phyloP scores from a whole-genome alignment of 2,113 vertebrate species.

The Halichoerus grypus region DNA sequence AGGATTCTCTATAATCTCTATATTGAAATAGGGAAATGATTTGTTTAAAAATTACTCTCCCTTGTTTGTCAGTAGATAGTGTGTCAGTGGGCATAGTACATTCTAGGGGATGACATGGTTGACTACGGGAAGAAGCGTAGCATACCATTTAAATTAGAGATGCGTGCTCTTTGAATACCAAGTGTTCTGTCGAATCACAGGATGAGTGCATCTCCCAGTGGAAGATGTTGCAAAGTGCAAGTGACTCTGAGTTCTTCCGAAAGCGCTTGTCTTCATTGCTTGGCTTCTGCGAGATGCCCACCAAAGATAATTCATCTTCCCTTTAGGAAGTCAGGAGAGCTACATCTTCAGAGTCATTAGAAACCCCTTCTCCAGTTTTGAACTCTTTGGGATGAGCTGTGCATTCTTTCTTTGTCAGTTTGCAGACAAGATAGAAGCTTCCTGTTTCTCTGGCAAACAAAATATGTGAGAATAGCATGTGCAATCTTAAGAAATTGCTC shows the following conservation, averaged over 20 bases:
- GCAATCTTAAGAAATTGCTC: background rate
- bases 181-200: conserved; percentile 31
- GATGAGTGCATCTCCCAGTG: conserved; percentile 62
- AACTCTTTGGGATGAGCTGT: background rate
- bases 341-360: conserved; percentile 7
- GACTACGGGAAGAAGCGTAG: background rate
- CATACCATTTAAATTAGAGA: conserved; percentile 4
- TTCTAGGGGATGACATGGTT: background rate
- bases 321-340: background rate
- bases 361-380: background rate
- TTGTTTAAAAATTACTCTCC: conserved; percentile 34
- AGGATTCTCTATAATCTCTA: background rate
- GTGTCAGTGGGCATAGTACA: background rate
- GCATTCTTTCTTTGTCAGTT: conserved; percentile 1
- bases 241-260: background rate
- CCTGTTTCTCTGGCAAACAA: conserved; percentile 1
- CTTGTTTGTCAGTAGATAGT: background rate
- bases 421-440: background rate
- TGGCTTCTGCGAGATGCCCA: background rate
- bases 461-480: background rate
- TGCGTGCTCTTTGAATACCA: conserved; percentile 49
- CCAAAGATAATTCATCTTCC: background rate
- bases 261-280: background rate
- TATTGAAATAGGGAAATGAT: conserved; percentile 33
- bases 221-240: conserved; percentile 63